phyloP scores from a whole-genome alignment of 2,888 invertebrate genomes.

The Zaprionus obscuricornis region DNA sequence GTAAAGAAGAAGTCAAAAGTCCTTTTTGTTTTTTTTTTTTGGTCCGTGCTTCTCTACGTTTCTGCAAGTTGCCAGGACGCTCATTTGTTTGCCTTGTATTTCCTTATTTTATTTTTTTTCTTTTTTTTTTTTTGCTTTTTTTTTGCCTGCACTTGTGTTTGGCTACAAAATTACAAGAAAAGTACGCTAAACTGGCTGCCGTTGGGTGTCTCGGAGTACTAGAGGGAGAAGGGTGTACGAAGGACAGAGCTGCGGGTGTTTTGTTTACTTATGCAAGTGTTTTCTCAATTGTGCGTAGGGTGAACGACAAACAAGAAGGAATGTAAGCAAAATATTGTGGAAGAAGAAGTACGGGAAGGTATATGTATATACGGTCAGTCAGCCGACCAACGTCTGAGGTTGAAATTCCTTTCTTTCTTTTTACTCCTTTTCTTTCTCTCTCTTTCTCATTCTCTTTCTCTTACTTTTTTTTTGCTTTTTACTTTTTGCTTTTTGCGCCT shows the following conservation, averaged over 20 bases:
- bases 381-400: slow-evolving; percentile 47
- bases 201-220: not conserved
- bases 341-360: not conserved
- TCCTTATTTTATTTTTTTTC: slow-evolving; percentile 19
- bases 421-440: slow-evolving; percentile 26
- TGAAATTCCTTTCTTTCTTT: slow-evolving; percentile 24
- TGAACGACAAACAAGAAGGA: slow-evolving; percentile 18
- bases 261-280: slow-evolving; percentile 75
- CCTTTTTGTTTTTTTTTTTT: slow-evolving; percentile 45
- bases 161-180: slow-evolving; percentile 77
- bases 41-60: not conserved
- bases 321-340: no score
- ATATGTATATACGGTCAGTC: slow-evolving; percentile 37
- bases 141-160: slow-evolving; percentile 50
- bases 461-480: slow-evolving; percentile 11
- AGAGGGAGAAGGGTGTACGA: slow-evolving; percentile 19
- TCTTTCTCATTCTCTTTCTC: not conserved
- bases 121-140: slow-evolving; percentile 17
- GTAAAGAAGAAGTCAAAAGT: slow-evolving; percentile 71
- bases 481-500: slow-evolving; percentile 16
- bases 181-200: slow-evolving; percentile 56
- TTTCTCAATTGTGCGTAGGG: slow-evolving; percentile 76
- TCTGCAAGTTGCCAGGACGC: slow-evolving; percentile 42
- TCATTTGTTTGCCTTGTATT: slow-evolving; percentile 75
- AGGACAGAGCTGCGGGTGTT: slow-evolving; percentile 47